Base-by-base conservation (phyloP, 1,140 invertebrate species). In the Aphaenogaster rudis region DNA sequence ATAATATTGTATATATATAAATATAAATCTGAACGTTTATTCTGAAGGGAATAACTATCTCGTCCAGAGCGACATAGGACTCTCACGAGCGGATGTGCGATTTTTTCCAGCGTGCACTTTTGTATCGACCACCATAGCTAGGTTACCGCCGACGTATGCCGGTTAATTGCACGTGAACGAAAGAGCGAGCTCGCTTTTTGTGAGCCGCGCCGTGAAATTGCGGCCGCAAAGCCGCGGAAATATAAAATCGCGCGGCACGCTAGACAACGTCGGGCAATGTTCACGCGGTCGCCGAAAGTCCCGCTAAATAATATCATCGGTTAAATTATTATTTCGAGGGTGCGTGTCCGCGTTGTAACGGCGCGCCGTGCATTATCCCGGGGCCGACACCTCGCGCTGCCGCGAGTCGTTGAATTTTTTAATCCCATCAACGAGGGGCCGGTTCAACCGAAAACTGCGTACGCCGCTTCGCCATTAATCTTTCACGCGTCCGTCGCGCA, bases 321-420 rank as follows among this genome's bases (percentile, higher is more conserved):
- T 79, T 86, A 88, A 88, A 86, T 89, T 89, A 89, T 89, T 89
- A 79, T 86, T 84, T n/a, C 42, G 17, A 17, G 36, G 33, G 15
- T 9, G 45, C 21, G 64, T 39, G 71, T n/a, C 8, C 13, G 67
- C 48, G 50, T 76, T 28, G 36, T 36, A 42, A 7, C 28, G 13
- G 39, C 72, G 80, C 45, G 33, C 17, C 39, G 52, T 36, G 74
- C 59, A 76, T 89, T 89, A 79, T 88, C 59, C 59, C 36, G 15
- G 33, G 36, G 13, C 69, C 50, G 54, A 88, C 64, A 78, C 52
- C 79, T 74, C 79, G 74, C 72, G 72, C 52, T 52, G 80, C 71
- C 61, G 87, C 33, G 63, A 36, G 42, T 89, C 67, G 88, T 77
- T 90, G 77, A 90, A 90, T 89, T 90, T 90, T 90, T 90, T 89